A percentile compares a stretch with the other conserved stretches of the same genome.
Conservation (phyloP, 2,888 invertebrate genomes). For the Ephialtes manifestator region DNA sequence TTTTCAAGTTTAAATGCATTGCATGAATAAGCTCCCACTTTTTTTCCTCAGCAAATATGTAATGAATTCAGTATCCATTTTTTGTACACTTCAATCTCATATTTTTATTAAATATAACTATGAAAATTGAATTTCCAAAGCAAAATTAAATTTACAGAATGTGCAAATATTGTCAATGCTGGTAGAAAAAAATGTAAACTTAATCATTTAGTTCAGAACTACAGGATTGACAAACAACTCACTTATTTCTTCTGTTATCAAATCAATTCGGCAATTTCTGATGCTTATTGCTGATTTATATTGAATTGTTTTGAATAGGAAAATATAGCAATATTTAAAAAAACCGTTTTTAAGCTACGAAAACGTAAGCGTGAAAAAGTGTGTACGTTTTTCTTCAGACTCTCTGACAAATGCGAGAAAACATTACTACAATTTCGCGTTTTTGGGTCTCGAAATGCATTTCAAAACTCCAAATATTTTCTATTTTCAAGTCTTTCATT, state of each 20-base stretch:
- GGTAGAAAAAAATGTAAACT: no score
- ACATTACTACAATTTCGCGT: not conserved
- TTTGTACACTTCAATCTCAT: no score
- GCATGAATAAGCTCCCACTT: not conserved
- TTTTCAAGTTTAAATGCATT: not conserved
- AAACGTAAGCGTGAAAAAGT: not conserved
- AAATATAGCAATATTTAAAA: slow-evolving; percentile 37
- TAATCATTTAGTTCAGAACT: no score
- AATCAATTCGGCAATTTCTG: not conserved
- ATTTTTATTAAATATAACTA: no score
- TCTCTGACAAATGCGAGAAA: not conserved
- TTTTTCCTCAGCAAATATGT: not conserved
- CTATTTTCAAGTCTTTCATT: not conserved
- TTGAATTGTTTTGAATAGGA: slow-evolving; percentile 35
- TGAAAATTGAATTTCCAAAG: no score
- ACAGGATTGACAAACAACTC: no score
- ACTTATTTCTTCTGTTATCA: not conserved
- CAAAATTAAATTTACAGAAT: no score
- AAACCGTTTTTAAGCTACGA: slow-evolving; percentile 5
- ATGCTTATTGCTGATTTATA: not conserved
- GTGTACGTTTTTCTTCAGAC: not conserved
- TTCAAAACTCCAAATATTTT: slow-evolving; percentile 17
- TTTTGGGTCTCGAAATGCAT: not conserved
- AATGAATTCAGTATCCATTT: not conserved
- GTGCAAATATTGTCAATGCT: no score